Base-by-base conservation (phyloP, 2,888 invertebrate genomes). In the Agrochola lychnidis region DNA sequence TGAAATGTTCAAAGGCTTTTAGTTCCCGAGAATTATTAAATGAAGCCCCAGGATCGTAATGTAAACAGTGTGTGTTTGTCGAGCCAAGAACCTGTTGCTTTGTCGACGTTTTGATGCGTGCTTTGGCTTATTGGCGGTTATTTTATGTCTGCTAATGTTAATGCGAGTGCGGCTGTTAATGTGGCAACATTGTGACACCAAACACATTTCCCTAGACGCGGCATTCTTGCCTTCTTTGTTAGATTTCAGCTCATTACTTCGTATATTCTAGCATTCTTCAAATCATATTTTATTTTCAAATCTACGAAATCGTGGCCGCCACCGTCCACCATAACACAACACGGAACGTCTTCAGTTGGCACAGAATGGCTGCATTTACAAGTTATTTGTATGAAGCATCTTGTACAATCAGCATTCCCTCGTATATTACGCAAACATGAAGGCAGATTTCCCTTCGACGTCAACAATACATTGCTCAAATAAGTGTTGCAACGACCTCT, bases 1-100 rank as follows among this genome's bases (percentile, higher is more conserved):
- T 96, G 96, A 96, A 96, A 96, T 96, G 96, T 96, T 96, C 96
- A 96, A 96, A 96, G 96, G 95, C 96, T 96, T 96, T 96, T 96
- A 96, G 96, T 96, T 96, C 96, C 96, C 96, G 96, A 96, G 96
- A 96, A 96, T 96, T 96, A 96, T 96, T 96, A 96, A 96, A 96
- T 96, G 96, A 96, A 95, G 94, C 94, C 94, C 94, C 96, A 96
- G 96, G 96, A 96, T 96, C 94, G 94, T 96, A 96, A 95, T 96
- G 95, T 94, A 96, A 96, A 96, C 96, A 96, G 89, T 85, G 91
- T 85, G 89, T 96, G 95, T 96, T 96, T 96, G 96, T 90, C 89
- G 93, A 95, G 94, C 90, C 93, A 90, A 94, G 95, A 96, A 96
- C 96, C 96, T 96, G 96, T 96, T 96, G 96, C 95, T 94, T 95